Percentiles rank a stretch among this genome's conserved stretches.
Evolutionary conservation across 64 coral and sea anemone genomes (phyloP).

Genomic region (Hydrozoanthus tunicans): DNA sequence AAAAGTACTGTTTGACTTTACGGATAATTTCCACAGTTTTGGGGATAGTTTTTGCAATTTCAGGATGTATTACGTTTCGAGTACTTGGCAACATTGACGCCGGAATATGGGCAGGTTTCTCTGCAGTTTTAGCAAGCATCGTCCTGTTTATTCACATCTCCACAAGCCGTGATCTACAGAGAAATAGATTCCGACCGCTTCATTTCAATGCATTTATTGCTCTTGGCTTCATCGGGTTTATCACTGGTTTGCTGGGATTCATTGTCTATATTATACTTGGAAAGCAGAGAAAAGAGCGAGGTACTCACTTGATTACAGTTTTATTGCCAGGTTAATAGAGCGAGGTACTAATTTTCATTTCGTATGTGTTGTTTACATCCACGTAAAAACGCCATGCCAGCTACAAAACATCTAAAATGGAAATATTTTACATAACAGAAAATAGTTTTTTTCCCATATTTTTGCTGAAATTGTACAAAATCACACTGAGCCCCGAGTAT

Average conservation of each 20-base stretch:
- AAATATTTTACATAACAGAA: no score
- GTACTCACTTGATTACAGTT: not conserved
- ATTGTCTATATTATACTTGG: constrained; percentile 52
- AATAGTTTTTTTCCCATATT: no score
- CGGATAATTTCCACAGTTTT: not conserved
- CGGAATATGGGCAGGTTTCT: constrained; percentile 39
- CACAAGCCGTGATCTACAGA: constrained; percentile 23
- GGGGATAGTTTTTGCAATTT: constrained; percentile 18
- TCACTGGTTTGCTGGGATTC: constrained; percentile 1
- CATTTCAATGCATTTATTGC: constrained; percentile 30
- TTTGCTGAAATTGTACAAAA: no score
- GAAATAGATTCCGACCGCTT: constrained; percentile 16
- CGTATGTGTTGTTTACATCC: not conserved
- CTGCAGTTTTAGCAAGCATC: constrained; percentile 21
- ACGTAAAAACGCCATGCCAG: not conserved
- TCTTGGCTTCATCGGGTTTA: constrained; percentile 40
- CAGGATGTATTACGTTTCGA: constrained; percentile 25
- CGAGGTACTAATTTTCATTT: not conserved
- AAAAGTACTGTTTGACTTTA: not conserved
- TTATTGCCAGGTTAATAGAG: constrained; percentile 27
- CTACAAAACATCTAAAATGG: no score
- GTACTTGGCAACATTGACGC: constrained; percentile 36
- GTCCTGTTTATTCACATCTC: constrained; percentile 44
- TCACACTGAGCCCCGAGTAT: no score
- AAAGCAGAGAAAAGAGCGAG: constrained; percentile 37